Evolutionary conservation across 2,797 vertebrate genomes (phyloP), one percentile per base, ranked within the genome.

Genomic region (Sphenopsis melanotis): DNA sequence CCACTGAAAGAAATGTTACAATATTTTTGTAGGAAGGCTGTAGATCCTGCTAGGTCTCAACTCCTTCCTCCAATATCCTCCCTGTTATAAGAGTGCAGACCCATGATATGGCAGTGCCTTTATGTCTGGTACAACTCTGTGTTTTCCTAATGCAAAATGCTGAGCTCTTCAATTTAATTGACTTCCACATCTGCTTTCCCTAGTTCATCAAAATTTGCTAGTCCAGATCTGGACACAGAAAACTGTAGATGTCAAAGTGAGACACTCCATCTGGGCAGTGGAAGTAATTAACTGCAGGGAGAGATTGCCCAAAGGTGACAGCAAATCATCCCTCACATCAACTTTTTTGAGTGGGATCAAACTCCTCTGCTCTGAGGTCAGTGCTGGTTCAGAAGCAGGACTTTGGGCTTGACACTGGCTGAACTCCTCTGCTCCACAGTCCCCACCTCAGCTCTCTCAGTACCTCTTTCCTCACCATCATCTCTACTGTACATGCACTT

Each of bases 401-500:
- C 1, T 2, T 32, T 42, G 53, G 55, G 19, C 26, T 80, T 76
- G 59, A 42, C 1, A 2, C 8, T 60, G 66, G 13, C 57, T 78
- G 39, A 59, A 57, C 11, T 80, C 27, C 19, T 69, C 52, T 55
- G 8, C 27, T 81, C 72, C 12, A 10, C 15, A 3, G 2, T 47
- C 6, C 41, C n/a, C 44, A 13, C 16, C 22, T 83, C 49, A 46
- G 34, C 30, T 49, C 34, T 61, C 23, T 34, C 22, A 0, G 0
- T 55, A 34, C 42, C 23, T 81, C 36, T 71, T 76, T 52, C 59
- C 22, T 83, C 9, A 11, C 69, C 23, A 22, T 44, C 49, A 10
- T 82, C 47, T 83, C 60, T 94, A 74, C 87, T 88, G 57, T 55
- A 82, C 37, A 7, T 78, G 82, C 29, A 50, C 50, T 95, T 96